A percentile compares a stretch with the other conserved stretches of the same genome.
Conservation (phyloP, 2,797 vertebrate species). For the Rhynchonycteris naso region DNA sequence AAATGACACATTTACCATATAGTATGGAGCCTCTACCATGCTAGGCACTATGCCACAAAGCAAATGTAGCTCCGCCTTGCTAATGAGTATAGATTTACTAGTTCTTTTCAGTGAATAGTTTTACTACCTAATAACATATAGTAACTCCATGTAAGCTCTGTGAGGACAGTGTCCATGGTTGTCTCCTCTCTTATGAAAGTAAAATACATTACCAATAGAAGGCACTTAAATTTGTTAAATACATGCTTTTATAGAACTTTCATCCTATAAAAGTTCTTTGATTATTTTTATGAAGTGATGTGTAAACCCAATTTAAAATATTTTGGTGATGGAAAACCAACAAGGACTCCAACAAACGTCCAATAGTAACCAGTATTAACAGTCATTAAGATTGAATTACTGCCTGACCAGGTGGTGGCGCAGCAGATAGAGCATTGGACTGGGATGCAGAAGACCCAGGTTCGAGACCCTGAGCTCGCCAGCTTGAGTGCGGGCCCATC, state of each 20-base stretch:
- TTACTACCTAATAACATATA: not conserved
- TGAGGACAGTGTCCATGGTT: not conserved
- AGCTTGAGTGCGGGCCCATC: too few relatives aligned
- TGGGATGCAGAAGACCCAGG: too few relatives aligned
- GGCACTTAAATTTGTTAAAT: slow-evolving; percentile 33
- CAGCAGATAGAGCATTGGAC: too few relatives aligned
- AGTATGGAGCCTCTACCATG: not conserved
- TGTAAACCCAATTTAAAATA: not conserved
- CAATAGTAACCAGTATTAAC: not conserved
- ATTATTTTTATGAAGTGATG: slow-evolving; percentile 1
- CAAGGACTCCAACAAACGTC: not conserved
- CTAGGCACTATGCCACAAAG: not conserved
- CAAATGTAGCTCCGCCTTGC: not conserved
- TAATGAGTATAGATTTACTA: not conserved
- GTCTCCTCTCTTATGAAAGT: not conserved
- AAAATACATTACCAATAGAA: not conserved
- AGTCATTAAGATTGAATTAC: not conserved
- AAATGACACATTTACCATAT: not conserved
- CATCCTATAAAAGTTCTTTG: slow-evolving; percentile 6
- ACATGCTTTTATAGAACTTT: not conserved
- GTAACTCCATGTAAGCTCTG: not conserved
- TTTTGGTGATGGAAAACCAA: slow-evolving; percentile 38
- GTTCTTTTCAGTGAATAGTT: not conserved
- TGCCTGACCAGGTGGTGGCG: too few relatives aligned
- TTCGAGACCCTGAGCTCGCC: too few relatives aligned